Evolutionary conservation across 2,888 invertebrate genomes (phyloP).

Genomic region (Ormyrus pomaceus): DNA sequence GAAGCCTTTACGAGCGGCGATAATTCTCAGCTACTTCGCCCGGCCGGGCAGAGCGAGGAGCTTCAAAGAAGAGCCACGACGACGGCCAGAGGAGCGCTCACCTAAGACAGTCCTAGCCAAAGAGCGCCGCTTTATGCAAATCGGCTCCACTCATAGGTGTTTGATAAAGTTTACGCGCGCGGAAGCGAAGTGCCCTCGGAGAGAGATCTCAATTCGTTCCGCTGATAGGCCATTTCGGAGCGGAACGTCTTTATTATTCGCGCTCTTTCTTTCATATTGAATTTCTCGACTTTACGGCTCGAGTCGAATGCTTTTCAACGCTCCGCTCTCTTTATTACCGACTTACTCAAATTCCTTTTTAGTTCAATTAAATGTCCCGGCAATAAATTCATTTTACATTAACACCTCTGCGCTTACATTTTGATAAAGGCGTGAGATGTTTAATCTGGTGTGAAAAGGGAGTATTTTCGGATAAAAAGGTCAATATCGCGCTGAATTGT

Average conservation of each 20-base stretch:
- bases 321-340: too few relatives aligned
- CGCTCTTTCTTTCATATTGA: conserved; percentile 19
- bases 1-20: conserved; percentile 46
- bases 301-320: too few relatives aligned
- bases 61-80: too few relatives aligned
- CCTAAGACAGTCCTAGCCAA: conserved; percentile 6
- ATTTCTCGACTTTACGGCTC: conserved; percentile 9
- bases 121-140: conserved; percentile 36
- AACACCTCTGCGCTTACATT: too few relatives aligned
- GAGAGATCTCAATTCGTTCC: conserved; percentile 30
- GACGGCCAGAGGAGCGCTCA: not conserved
- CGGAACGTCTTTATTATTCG: conserved; percentile 40
- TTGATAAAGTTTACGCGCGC: conserved; percentile 40
- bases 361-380: too few relatives aligned
- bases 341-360: too few relatives aligned
- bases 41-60: not conserved
- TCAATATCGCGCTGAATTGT: conserved; percentile 37
- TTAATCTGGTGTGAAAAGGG: too few relatives aligned
- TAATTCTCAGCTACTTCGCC: conserved; percentile 47
- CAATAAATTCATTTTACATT: too few relatives aligned
- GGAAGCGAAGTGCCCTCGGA: not conserved
- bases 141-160: conserved; percentile 12
- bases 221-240: conserved; percentile 21
- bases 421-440: too few relatives aligned
- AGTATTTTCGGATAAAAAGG: too few relatives aligned